These are phyloP conservation scores for Siniperca chuatsi DNA, from an alignment of 2,113 vertebrate species.

Conservation along the genomic window DNA sequence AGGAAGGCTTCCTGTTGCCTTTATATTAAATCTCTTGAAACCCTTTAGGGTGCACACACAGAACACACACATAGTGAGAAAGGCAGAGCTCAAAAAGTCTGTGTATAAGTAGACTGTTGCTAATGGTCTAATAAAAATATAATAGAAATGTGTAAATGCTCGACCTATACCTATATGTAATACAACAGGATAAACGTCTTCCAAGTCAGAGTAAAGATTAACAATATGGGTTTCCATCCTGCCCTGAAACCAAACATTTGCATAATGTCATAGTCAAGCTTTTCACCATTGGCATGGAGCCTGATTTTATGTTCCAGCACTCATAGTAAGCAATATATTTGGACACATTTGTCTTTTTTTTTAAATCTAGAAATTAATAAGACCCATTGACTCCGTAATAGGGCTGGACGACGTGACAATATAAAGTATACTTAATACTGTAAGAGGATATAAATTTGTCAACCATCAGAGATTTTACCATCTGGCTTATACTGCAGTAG, in stretches of 20 bases:
- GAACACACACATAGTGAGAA: not conserved
- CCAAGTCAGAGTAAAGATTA: not conserved
- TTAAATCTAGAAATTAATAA: not conserved
- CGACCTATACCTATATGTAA: not conserved
- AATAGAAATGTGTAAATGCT: not conserved
- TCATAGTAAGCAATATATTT: not conserved
- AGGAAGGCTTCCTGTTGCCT: not conserved
- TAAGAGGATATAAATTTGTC: not conserved
- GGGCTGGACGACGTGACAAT: not conserved
- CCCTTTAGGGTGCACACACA: not conserved
- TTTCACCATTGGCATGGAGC: not conserved
- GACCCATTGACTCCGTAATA: not conserved
- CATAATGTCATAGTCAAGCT: constrained; percentile 41
- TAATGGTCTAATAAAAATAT: not conserved
- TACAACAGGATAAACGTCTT: not conserved
- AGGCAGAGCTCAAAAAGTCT: not conserved
- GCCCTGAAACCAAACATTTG: constrained; percentile 5
- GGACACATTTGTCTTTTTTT: not conserved
- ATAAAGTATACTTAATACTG: not conserved
- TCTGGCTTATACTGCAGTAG: not conserved
- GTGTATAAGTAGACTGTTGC: not conserved
- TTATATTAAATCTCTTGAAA: not conserved
- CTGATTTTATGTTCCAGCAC: not conserved
- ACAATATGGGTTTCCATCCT: constrained; percentile 2
- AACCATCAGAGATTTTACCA: not conserved